A percentile compares a stretch with the other conserved stretches of the same genome.
Evolutionary conservation across 2,113 vertebrate genomes (phyloP).

Genomic region (Halcyon senegalensis): DNA sequence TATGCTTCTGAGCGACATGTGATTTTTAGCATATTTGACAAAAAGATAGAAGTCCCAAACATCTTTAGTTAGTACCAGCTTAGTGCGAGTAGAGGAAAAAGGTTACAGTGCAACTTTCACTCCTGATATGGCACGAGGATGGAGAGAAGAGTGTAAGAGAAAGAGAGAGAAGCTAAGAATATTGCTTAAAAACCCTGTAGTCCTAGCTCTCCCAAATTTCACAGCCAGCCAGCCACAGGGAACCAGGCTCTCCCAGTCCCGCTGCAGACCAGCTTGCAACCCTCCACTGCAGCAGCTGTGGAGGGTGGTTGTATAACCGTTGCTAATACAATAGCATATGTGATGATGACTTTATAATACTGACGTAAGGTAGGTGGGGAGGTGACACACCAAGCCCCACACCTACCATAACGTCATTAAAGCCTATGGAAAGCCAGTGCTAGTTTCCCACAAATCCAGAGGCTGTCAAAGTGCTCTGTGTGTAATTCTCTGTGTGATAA

Average conservation of each 20-base stretch:
- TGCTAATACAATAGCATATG: neutral
- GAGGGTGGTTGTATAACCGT: neutral
- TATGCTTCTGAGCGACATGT: neutral
- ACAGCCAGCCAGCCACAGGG: neutral
- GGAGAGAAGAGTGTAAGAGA: neutral
- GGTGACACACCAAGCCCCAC: neutral
- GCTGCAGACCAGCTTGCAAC: neutral
- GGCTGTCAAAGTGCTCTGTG: neutral
- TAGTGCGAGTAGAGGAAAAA: neutral
- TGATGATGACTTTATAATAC: neutral
- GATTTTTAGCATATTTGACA: neutral
- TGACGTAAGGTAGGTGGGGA: conserved; percentile 22
- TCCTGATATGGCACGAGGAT: neutral
- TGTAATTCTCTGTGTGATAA: neutral
- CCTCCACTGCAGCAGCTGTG: neutral
- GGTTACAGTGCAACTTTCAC: neutral
- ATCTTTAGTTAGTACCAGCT: neutral
- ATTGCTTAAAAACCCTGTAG: neutral
- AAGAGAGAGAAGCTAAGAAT: neutral
- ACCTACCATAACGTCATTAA: neutral
- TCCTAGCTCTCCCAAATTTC: neutral
- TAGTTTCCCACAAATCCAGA: neutral
- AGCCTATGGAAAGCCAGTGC: neutral
- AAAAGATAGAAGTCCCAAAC: neutral
- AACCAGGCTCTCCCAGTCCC: neutral